These are phyloP conservation scores for Steatocranus sp. DNA, from an alignment of 2,797 vertebrate genomes.

Conservation along the genomic window DNA sequence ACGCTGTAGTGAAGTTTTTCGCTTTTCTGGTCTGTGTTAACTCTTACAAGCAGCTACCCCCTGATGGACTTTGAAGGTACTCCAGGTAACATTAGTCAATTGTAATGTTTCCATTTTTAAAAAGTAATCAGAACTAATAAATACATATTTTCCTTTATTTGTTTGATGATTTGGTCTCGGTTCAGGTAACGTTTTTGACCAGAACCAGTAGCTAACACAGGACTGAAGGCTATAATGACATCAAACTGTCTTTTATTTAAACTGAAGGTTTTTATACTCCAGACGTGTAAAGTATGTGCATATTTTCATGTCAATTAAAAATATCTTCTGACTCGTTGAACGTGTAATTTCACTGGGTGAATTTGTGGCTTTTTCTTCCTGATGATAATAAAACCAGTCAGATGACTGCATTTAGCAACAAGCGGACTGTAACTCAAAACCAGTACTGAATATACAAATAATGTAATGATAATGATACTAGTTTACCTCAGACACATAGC, in stretches of 20 bases:
- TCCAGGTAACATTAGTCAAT: fast-evolving
- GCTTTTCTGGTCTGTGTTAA: fast-evolving
- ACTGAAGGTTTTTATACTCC: not conserved
- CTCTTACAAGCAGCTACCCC: not conserved
- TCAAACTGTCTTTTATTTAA: fast-evolving
- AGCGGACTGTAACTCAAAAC: fast-evolving
- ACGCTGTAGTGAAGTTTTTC: not conserved
- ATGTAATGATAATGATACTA: not conserved
- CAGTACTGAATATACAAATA: not conserved
- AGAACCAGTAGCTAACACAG: not conserved
- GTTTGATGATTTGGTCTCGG: not conserved
- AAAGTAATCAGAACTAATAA: not conserved
- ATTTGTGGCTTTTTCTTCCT: fast-evolving
- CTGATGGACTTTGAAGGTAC: not conserved
- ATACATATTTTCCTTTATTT: not conserved
- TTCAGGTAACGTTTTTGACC: not conserved
- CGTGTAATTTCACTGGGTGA: not conserved
- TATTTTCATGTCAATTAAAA: not conserved
- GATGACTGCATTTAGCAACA: not conserved
- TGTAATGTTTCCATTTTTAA: not conserved
- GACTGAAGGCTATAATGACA: not conserved
- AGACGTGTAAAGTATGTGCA: fast-evolving
- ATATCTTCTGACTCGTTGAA: not conserved
- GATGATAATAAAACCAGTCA: not conserved
- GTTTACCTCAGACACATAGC: not conserved